Conservation (phyloP, 2,113 vertebrate species). For the Scomber scombrus region DNA sequence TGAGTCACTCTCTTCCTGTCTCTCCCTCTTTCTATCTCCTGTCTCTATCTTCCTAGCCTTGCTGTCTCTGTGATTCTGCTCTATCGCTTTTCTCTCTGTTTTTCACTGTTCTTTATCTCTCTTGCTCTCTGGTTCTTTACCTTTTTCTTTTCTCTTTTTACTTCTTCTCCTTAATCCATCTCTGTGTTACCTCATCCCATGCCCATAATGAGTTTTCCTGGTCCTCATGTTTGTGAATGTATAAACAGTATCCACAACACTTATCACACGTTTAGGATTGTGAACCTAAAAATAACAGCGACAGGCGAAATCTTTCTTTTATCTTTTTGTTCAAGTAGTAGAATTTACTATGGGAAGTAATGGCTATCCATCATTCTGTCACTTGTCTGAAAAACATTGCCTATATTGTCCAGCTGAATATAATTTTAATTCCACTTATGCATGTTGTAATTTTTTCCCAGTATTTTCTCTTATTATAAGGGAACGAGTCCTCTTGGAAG, state of each 20-base stretch:
- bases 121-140: neutral
- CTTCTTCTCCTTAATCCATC: neutral
- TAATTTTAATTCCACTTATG: slow-evolving; percentile 49
- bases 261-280: slow-evolving; percentile 25
- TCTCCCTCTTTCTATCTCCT: slow-evolving; percentile 52
- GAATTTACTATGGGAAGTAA: slow-evolving; percentile 32
- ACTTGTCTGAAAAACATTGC: slow-evolving; percentile 20
- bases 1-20: slow-evolving; percentile 74
- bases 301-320: slow-evolving; percentile 15
- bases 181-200: neutral
- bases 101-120: slow-evolving; percentile 35
- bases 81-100: slow-evolving; percentile 33
- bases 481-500: slow-evolving; percentile 20
- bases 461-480: slow-evolving; percentile 26
- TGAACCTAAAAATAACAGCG: slow-evolving; percentile 21
- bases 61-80: slow-evolving; percentile 35
- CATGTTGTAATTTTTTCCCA: slow-evolving; percentile 11
- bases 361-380: slow-evolving; percentile 18
- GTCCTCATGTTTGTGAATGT: slow-evolving; percentile 3
- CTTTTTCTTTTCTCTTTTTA: neutral
- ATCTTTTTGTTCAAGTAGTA: slow-evolving; percentile 4
- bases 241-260: neutral
- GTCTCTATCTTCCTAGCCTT: slow-evolving; percentile 44
- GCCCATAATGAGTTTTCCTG: slow-evolving; percentile 5
- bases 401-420: slow-evolving; percentile 27